Evolutionary conservation across 2,113 vertebrate species (phyloP).

Genomic region (Salvelinus sp.): DNA sequence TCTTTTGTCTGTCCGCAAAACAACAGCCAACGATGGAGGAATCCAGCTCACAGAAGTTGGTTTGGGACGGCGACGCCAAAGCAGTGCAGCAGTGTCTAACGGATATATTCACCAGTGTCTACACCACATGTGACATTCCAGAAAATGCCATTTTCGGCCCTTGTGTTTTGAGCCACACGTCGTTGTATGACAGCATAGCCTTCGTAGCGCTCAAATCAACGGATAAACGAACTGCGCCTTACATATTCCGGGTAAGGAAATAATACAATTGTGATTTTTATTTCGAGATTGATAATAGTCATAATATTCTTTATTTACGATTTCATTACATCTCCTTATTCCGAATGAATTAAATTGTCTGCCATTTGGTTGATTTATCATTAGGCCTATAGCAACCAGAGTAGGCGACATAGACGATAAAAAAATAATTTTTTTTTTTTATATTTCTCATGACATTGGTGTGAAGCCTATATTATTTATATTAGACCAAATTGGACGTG

Average conservation of each 20-base stretch:
- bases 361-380: background rate
- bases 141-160: constrained; percentile 97
- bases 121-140: constrained; percentile 95
- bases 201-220: constrained; percentile 96
- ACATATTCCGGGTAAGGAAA: constrained; percentile 90
- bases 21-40: constrained; percentile 86
- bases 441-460: too few relatives aligned
- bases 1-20: constrained; percentile 30
- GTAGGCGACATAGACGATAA: too few relatives aligned
- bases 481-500: background rate
- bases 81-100: constrained; percentile 96
- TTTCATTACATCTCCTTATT: background rate
- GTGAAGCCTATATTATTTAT: background rate
- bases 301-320: background rate
- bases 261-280: background rate
- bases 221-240: constrained; percentile 94
- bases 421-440: too few relatives aligned
- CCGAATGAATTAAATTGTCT: background rate
- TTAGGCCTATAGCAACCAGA: too few relatives aligned
- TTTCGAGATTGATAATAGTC: background rate
- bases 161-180: constrained; percentile 94
- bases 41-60: constrained; percentile 81
- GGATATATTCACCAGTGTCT: constrained; percentile 97
- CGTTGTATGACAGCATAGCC: constrained; percentile 96
- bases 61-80: constrained; percentile 93